Evolutionary conservation across 2,888 invertebrate species (phyloP), one percentile per base, ranked within the genome.

Genomic region (Phaonia tiefii): DNA sequence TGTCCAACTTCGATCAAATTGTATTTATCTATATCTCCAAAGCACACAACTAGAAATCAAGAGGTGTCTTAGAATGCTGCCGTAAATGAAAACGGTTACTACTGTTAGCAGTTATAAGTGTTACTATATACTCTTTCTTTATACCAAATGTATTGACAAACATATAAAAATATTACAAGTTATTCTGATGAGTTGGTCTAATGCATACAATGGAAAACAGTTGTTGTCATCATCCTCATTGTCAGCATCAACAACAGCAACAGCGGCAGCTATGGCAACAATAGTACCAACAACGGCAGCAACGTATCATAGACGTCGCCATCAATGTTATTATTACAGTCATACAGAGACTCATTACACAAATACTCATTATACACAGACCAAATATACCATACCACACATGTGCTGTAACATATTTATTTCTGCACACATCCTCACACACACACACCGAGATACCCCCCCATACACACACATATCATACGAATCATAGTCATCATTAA

Each of bases 201-300:
- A 13, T 54, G 42, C 42, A 63, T 42, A 63, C 22, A 63, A 63
- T 63, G 63, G 4, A 39, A 42, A 63, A 63, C 80, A 76, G 76
- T 76, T 76, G 75, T 80, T 73, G 76, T 58, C 75, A 71, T 72
- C 75, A 75, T 67, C 72, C 60, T 66, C 65, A 69, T 63, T 60
- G 54, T 60, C 66, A 67, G 46, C 46, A 60, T 63, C 67, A 51
- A 25, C 37, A 37, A 31, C 10, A 60, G 26, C 15, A 26, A 31
- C 56, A 4, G 44, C 17, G n/a, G 3, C 25, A 22, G 13, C 22
- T 17, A 11, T 17, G 22, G 11, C 13, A 22, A 10, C 8, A 31
- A 22, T 63, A 25, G 26, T 15, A 15, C 7, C 42, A 31, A 17
- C 22, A 42, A n/a, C 26, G 20, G 20, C 39, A 37, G 39, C 11